Conservation (phyloP, 2,888 invertebrate genomes). For the Ypsolopha sequella region DNA sequence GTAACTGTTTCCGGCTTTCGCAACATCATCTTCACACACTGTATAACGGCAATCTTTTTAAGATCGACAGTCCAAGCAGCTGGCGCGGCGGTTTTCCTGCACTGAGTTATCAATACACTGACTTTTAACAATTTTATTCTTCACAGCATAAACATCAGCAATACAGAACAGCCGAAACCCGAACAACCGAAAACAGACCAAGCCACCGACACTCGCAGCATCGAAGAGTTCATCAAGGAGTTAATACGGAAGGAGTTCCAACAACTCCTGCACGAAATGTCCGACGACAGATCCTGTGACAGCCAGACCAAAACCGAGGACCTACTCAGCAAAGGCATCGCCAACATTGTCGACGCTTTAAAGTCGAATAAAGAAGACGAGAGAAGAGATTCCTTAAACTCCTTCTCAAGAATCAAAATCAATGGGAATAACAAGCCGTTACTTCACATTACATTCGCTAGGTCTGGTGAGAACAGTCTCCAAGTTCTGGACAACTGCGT, state of each 20-base stretch:
- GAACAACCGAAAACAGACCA: constrained; percentile 34
- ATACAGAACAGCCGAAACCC: constrained; percentile 13
- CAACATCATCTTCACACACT: no score
- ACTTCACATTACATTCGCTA: constrained; percentile 49
- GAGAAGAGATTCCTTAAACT: constrained; percentile 32
- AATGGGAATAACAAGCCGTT: constrained; percentile 59
- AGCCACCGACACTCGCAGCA: constrained; percentile 50
- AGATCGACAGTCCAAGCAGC: no score
- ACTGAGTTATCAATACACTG: not conserved
- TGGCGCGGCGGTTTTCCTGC: not conserved
- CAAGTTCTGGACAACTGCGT: constrained; percentile 57
- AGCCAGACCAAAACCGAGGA: constrained; percentile 30
- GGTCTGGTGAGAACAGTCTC: constrained; percentile 49
- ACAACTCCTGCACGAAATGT: constrained; percentile 36
- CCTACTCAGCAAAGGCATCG: constrained; percentile 39
- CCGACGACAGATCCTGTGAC: constrained; percentile 28
- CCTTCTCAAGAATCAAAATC: constrained; percentile 54
- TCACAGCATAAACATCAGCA: constrained; percentile 8
- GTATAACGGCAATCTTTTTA: no score
- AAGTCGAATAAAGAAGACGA: constrained; percentile 19
- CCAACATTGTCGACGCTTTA: constrained; percentile 43
- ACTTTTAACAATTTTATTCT: not conserved
- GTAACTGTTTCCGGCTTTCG: not conserved
- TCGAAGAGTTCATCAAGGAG: constrained; percentile 54
- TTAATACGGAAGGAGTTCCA: constrained; percentile 54